These are phyloP conservation scores for Clarias gariepinus DNA, from an alignment of 2,113 vertebrate genomes.

Conservation along the genomic window DNA sequence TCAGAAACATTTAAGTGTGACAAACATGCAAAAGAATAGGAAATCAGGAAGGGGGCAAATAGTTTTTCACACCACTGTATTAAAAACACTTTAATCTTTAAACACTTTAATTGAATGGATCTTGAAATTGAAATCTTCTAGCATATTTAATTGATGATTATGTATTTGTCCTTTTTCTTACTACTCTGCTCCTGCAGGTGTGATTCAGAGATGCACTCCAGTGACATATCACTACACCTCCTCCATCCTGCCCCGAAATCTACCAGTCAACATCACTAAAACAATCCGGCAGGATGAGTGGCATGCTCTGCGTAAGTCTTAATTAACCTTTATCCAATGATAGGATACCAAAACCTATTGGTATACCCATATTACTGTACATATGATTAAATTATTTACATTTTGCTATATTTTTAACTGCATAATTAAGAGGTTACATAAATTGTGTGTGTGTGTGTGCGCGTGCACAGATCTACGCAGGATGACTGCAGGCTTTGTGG, in stretches of 20 bases:
- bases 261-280: slow-evolving; percentile 87
- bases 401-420: too few relatives aligned
- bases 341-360: background rate
- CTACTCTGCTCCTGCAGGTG: slow-evolving; percentile 54
- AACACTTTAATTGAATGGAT: background rate
- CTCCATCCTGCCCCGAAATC: slow-evolving; percentile 83
- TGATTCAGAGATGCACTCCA: slow-evolving; percentile 78
- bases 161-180: background rate
- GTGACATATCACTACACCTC: slow-evolving; percentile 92
- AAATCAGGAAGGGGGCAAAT: too few relatives aligned
- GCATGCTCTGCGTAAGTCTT: slow-evolving; percentile 88
- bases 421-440: background rate
- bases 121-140: background rate
- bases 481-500: slow-evolving; percentile 92
- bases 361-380: background rate
- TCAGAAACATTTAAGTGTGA: too few relatives aligned
- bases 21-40: too few relatives aligned
- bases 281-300: slow-evolving; percentile 92
- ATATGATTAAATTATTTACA: background rate
- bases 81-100: too few relatives aligned
- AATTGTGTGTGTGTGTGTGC: background rate
- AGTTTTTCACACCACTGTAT: too few relatives aligned
- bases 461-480: slow-evolving; percentile 80
- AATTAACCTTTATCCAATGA: background rate
- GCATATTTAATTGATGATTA: background rate